phyloP scores from a whole-genome alignment of 2,113 vertebrate species.

The Terrapene triunguis region DNA sequence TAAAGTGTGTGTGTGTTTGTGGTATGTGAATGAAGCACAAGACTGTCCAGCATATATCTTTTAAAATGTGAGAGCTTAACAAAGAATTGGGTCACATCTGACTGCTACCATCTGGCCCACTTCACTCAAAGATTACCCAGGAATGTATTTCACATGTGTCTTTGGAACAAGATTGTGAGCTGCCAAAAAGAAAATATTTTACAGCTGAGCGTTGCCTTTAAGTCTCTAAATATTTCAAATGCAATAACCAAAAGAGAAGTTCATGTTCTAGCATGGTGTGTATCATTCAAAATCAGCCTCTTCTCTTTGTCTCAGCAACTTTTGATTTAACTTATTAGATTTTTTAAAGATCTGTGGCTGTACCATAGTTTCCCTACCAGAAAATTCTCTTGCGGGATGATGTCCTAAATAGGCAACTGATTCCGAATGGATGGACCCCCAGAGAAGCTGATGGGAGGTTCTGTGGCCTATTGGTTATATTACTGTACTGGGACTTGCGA shows the following conservation, averaged over 20 bases:
- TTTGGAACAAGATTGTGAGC: slow-evolving; percentile 70
- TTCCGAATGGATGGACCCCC: background rate
- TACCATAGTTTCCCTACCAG: background rate
- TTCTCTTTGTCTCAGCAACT: slow-evolving; percentile 3
- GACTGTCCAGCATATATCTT: slow-evolving; percentile 34
- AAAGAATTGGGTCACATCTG: slow-evolving; percentile 76
- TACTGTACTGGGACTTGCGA: background rate
- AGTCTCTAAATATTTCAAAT: slow-evolving; percentile 20
- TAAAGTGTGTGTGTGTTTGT: background rate
- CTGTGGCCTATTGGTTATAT: background rate
- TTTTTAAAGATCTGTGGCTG: background rate
- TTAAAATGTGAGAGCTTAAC: slow-evolving; percentile 65
- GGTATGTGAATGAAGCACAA: background rate
- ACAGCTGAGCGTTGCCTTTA: slow-evolving; percentile 51
- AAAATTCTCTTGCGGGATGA: accelerated
- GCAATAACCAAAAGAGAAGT: slow-evolving; percentile 34
- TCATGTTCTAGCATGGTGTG: background rate
- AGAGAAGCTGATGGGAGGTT: background rate
- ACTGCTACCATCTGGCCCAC: slow-evolving; percentile 79
- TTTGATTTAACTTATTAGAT: background rate
- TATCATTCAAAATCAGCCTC: background rate
- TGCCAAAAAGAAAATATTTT: slow-evolving; percentile 77
- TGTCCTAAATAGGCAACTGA: accelerated
- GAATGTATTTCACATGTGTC: slow-evolving; percentile 78
- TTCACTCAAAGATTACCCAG: slow-evolving; percentile 74